Evolutionary conservation across 2,797 vertebrate species (phyloP).

Genomic region (Jordanella pulchra): DNA sequence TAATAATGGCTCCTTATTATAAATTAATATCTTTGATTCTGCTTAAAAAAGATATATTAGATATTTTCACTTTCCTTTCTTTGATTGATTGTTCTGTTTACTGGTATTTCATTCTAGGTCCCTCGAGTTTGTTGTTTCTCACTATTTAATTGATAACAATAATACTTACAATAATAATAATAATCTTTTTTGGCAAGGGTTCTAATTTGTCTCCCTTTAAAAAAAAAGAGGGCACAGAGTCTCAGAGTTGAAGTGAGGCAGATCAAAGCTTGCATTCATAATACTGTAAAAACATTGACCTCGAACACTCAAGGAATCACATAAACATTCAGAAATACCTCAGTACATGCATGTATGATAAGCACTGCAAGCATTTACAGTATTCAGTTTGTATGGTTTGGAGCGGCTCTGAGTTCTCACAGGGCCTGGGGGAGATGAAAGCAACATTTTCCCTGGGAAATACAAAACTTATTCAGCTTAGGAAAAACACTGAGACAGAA

Average conservation of each 20-base stretch:
- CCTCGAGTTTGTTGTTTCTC: constrained; percentile 31
- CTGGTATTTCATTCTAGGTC: constrained; percentile 20
- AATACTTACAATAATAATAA: constrained; percentile 50
- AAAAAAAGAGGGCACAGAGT: constrained; percentile 52
- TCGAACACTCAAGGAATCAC: constrained; percentile 55
- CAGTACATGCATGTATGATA: constrained; percentile 14
- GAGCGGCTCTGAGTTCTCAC: constrained; percentile 65
- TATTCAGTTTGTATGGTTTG: constrained; percentile 73
- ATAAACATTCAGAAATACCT: constrained; percentile 63
- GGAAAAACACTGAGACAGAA: constrained; percentile 52
- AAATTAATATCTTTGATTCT: background rate
- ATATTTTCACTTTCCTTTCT: background rate
- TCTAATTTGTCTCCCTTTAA: constrained; percentile 55
- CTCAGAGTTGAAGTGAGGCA: constrained; percentile 35
- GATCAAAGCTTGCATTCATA: constrained; percentile 73
- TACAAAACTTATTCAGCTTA: constrained; percentile 60
- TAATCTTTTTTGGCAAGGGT: constrained; percentile 60
- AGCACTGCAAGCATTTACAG: constrained; percentile 49
- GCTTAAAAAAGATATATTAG: background rate
- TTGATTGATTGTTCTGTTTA: background rate
- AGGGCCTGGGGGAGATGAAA: constrained; percentile 51
- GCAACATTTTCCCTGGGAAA: constrained; percentile 71
- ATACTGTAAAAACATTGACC: constrained; percentile 77
- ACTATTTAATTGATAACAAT: constrained; percentile 59
- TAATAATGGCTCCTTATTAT: background rate